These are phyloP conservation scores for Orientallactaga bullata DNA, from an alignment of 2,113 vertebrate genomes.

Conservation along the genomic window DNA sequence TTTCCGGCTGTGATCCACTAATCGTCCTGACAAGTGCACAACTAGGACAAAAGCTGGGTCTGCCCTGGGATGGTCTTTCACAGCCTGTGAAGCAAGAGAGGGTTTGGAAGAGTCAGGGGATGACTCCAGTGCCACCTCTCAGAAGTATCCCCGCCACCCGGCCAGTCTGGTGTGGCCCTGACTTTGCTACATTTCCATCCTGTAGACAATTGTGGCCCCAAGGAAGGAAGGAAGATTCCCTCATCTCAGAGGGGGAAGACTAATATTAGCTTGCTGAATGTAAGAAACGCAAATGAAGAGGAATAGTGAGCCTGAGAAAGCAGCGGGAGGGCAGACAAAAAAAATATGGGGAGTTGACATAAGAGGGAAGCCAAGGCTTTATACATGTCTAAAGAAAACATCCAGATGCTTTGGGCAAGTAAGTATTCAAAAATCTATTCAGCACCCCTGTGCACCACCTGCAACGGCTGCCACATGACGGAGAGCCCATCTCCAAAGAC, in stretches of 20 bases:
- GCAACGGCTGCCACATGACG: background rate
- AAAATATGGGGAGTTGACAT: background rate
- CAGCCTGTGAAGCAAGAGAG: slow-evolving; percentile 3
- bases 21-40: slow-evolving; percentile 3
- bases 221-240: slow-evolving; percentile 17
- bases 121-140: background rate
- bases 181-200: slow-evolving; percentile 31
- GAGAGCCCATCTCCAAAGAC: background rate
- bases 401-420: slow-evolving; percentile 18
- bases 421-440: background rate
- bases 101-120: background rate
- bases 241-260: slow-evolving; percentile 56
- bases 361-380: slow-evolving; percentile 9
- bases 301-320: slow-evolving; percentile 16
- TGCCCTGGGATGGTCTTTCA: slow-evolving; percentile 27
- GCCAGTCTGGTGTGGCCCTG: background rate
- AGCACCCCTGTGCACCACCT: background rate
- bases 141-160: background rate
- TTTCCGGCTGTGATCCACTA: background rate
- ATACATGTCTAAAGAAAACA: slow-evolving; percentile 22
- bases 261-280: slow-evolving; percentile 24
- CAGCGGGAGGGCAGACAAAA: background rate
- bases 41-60: background rate
- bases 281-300: slow-evolving; percentile 31
- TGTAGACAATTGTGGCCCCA: slow-evolving; percentile 15